Evolutionary conservation across 2,888 invertebrate genomes (phyloP).

Genomic region (Plagiodera versicolora): DNA sequence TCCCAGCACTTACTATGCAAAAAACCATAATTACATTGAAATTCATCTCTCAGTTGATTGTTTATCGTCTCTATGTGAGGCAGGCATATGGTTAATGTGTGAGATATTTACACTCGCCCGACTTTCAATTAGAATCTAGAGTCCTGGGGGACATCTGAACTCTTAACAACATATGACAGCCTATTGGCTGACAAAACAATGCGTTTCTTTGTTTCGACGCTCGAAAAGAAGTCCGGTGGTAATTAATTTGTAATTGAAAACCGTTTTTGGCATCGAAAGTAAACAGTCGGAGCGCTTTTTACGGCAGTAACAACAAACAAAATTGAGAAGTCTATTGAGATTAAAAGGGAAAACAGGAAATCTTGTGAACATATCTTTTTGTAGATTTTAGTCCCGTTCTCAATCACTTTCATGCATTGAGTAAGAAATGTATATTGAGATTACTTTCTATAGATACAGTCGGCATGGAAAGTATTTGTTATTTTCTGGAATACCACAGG

Average conservation of each 20-base stretch:
- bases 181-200: conserved; percentile 14
- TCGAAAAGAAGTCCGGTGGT: neutral
- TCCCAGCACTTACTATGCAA: conserved; percentile 1
- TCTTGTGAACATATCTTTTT: too few species aligned
- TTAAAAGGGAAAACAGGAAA: neutral
- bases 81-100: conserved; percentile 42
- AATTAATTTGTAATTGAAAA: neutral
- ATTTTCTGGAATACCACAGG: too few species aligned
- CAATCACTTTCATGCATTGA: too few species aligned
- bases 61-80: conserved; percentile 33
- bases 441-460: too few species aligned
- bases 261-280: neutral
- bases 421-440: too few species aligned
- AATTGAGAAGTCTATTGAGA: neutral
- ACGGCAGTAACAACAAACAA: neutral
- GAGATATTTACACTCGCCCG: conserved; percentile 34
- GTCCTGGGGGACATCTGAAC: conserved; percentile 17
- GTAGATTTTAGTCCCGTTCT: too few species aligned
- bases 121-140: conserved; percentile 26
- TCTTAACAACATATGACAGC: conserved; percentile 17
- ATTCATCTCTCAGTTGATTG: conserved; percentile 21
- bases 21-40: conserved; percentile 5
- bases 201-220: conserved; percentile 18
- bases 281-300: neutral
- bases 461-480: too few species aligned